Base-by-base conservation (phyloP, 2,797 vertebrate species). In the Margarornis squamiger region DNA sequence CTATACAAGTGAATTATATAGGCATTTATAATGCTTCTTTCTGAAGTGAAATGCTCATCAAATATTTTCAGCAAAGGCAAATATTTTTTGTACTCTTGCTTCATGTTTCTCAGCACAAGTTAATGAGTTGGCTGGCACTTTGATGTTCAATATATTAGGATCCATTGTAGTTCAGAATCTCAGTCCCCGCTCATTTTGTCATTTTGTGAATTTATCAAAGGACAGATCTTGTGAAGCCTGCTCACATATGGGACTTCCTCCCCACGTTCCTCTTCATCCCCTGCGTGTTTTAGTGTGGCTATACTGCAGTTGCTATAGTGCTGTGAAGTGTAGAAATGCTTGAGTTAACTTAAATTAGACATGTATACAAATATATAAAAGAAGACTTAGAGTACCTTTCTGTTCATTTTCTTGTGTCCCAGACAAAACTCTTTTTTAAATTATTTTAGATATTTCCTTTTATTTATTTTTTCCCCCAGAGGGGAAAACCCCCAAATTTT, bases 71-170 rank as follows among this genome's bases (percentile, higher is more conserved):
- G 74, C 43, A 89, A 79, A 92, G 36, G 29, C 55, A 87, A 82
- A 85, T 91, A 88, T 90, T 90, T 94, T 91, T 51, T 62, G 14
- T 94, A 48, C 48, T 92, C 27, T 36, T 70, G 43, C 67, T 91
- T 92, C 72, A 57, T 83, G 59, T 96, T 95, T 91, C 72, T 59
- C 43, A 86, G 52, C 51, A 73, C 39, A 79, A 90, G 72, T 77
- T 95, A 96, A 90, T 89, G 84, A 91, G 43, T 86, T 86, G 55
- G n/a, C 82, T 90, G 71, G 80, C 67, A 76, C 88, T 87, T 94
- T 87, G 74, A 88, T 91, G n/a, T 87, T 92, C 75, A 82, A 15
- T 76, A 30, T 73, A 19, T 82, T 86, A 85, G 39, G 51, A 22
- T 79, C 86, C 59, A 63, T 3, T 88, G 55, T 80, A 95, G 67